Evolutionary conservation across 2,113 vertebrate genomes (phyloP), one percentile per base, ranked within the genome.

Genomic region (Plestiodon gilberti): DNA sequence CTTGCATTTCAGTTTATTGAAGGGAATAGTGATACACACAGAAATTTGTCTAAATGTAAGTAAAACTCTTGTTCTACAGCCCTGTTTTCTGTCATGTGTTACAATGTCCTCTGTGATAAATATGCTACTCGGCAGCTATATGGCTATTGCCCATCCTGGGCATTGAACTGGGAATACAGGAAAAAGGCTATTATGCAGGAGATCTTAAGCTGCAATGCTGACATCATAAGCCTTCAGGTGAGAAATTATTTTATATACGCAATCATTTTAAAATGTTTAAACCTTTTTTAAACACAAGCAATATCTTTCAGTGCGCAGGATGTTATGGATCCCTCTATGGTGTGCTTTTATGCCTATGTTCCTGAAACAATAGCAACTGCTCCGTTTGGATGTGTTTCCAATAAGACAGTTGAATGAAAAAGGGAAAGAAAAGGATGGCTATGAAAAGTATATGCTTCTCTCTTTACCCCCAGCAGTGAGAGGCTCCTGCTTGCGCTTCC

Each of bases 121-220:
- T 99, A 99, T 1, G 98, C 98, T 93, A 99, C 98, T 73, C 97
- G 98, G 89, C 98, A 99, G 96, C 97, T 99, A 74, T 99, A 99
- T 77, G 98, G 98, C 95, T 99, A 99, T 93, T 99, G 98, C 93
- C 98, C 98, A 1, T 98, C 98, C 28, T 99, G 98, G 98, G 98
- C 98, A 48, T 93, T 99, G 89, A 99, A 97, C 95, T 99, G 98
- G 98, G 98, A 99, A 88, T 99, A 99, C 96, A 97, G 98, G 96
- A 99, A 99, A 97, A 99, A 99, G 96, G 98, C 97, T 95, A 99
- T 99, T 95, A 99, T 99, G 96, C 98, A 99, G 96, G 98, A 99
- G 96, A 99, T 99, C 91, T 90, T 99, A 92, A 97, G 95, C 95
- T 99, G 98, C 96, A 98, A 97, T 87, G 98, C 98, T 81, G 98